These are phyloP conservation scores for Epinephelus coioides DNA, from an alignment of 2,797 vertebrate species.

Conservation along the genomic window DNA sequence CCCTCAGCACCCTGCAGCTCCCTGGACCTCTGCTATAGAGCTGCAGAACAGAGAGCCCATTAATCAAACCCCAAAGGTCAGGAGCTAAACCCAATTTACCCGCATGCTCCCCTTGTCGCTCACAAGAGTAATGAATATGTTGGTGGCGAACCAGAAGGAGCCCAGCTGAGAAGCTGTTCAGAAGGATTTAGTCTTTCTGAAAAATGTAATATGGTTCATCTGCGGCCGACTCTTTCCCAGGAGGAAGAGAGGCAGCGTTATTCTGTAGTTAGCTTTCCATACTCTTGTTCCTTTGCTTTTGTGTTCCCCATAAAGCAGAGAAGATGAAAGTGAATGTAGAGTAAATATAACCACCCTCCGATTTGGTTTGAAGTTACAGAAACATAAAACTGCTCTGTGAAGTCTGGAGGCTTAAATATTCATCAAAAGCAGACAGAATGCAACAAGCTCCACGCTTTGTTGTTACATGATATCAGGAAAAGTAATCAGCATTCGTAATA, in stretches of 20 bases:
- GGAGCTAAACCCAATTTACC: slow-evolving; percentile 87
- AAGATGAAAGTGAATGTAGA: slow-evolving; percentile 58
- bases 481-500: slow-evolving; percentile 8
- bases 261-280: slow-evolving; percentile 32
- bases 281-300: slow-evolving; percentile 40
- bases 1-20: slow-evolving; percentile 62
- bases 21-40: slow-evolving; percentile 62
- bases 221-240: slow-evolving; percentile 51
- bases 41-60: slow-evolving; percentile 76
- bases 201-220: slow-evolving; percentile 65
- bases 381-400: slow-evolving; percentile 49
- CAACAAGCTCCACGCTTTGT: slow-evolving; percentile 40
- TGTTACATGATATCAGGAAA: slow-evolving; percentile 39
- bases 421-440: slow-evolving; percentile 48
- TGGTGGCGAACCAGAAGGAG: slow-evolving; percentile 68
- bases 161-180: slow-evolving; percentile 63
- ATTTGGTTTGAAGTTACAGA: slow-evolving; percentile 52
- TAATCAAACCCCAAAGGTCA: slow-evolving; percentile 88
- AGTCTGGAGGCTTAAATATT: slow-evolving; percentile 57
- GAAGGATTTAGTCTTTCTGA: slow-evolving; percentile 68
- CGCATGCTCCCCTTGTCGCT: slow-evolving; percentile 78
- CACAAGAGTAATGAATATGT: slow-evolving; percentile 85
- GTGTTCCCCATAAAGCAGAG: slow-evolving; percentile 41
- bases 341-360: slow-evolving; percentile 50
- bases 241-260: slow-evolving; percentile 28